phyloP scores from a whole-genome alignment of 2,113 vertebrate genomes.

The Corythornis vintsioides region DNA sequence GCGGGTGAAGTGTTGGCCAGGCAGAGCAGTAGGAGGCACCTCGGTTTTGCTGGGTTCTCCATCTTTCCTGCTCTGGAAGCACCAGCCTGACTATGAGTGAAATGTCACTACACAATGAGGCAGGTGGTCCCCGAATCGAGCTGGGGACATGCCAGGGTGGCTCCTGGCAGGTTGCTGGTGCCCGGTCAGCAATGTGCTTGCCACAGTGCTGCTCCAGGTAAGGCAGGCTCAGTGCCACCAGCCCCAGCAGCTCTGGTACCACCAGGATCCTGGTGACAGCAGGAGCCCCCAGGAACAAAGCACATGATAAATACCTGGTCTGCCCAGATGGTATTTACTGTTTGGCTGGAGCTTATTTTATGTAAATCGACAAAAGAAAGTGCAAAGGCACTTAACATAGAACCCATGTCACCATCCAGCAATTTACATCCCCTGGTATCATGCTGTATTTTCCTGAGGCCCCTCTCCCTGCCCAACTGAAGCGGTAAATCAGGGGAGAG shows the following conservation, averaged over 20 bases:
- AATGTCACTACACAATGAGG: constrained; percentile 78
- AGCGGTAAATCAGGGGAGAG: not conserved
- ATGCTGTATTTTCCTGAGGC: not conserved
- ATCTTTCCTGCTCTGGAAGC: not conserved
- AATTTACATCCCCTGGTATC: not conserved
- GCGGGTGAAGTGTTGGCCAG: not conserved
- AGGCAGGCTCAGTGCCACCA: not conserved
- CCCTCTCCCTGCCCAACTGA: not conserved
- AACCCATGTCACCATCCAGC: fast-evolving
- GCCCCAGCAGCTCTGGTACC: not conserved
- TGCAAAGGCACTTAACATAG: not conserved
- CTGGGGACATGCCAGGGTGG: not conserved
- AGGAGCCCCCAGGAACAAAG: not conserved
- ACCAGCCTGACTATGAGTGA: fast-evolving
- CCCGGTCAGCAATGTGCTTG: fast-evolving
- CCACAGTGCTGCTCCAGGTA: not conserved
- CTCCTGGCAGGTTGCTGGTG: not conserved
- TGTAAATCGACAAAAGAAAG: constrained; percentile 4
- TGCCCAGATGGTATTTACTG: constrained; percentile 24
- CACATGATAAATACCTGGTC: not conserved
- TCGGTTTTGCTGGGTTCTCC: fast-evolving
- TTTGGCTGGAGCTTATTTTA: constrained; percentile 24
- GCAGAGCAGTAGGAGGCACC: not conserved
- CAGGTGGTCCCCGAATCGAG: constrained; percentile 34
- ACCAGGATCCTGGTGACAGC: not conserved